These are phyloP conservation scores for Podargus strigoides DNA, from an alignment of 2,797 vertebrate species.

Conservation along the genomic window DNA sequence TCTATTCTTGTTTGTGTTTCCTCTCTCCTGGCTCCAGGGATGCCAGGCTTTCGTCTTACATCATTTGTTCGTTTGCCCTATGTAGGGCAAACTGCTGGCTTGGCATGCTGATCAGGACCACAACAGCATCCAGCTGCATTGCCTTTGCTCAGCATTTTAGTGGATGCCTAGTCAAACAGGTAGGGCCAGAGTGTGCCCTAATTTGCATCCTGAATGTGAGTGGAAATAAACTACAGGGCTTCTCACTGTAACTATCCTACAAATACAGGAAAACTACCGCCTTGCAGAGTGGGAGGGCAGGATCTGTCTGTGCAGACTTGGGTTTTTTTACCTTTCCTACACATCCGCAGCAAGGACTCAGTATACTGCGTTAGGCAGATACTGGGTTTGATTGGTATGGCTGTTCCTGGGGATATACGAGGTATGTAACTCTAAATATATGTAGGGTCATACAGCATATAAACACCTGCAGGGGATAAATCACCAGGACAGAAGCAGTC, in stretches of 20 bases:
- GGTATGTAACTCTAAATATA: background rate
- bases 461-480: background rate
- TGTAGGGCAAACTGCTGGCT: background rate
- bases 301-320: background rate
- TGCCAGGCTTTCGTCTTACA: background rate
- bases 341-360: background rate
- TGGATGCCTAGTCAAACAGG: background rate
- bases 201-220: background rate
- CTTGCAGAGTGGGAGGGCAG: background rate
- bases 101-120: background rate
- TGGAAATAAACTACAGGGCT: background rate
- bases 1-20: background rate
- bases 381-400: background rate
- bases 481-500: background rate
- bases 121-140: background rate
- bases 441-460: background rate
- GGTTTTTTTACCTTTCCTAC: background rate
- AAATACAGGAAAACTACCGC: background rate
- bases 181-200: background rate
- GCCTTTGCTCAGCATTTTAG: background rate
- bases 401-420: background rate
- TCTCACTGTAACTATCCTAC: background rate
- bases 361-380: background rate
- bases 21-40: background rate
- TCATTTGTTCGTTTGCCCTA: background rate